Base-by-base conservation (phyloP, 2,797 vertebrate genomes). In the Cossypha dichroa region DNA sequence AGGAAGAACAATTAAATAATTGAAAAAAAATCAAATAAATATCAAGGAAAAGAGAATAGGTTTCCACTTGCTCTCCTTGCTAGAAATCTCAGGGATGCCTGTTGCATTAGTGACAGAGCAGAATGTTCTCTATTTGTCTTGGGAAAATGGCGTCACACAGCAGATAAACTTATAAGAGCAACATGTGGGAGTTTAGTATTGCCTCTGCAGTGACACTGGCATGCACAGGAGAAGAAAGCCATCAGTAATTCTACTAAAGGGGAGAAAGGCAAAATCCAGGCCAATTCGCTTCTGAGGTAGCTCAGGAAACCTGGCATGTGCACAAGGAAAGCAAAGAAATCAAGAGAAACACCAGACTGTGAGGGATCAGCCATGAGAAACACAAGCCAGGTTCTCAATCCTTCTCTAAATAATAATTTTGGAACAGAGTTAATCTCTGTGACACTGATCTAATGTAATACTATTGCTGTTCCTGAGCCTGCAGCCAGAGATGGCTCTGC, bases 291-390 rank as follows among this genome's bases (percentile, higher is more conserved):
- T 87, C 77, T 79, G 54, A 82, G 56, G 80, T 63, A 92, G 64
- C 63, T 76, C 70, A 86, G 66, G 76, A 94, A 92, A 90, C 36
- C 59, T 85, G 74, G 70, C 88, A 96, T 34, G 86, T 72, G 46
- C 40, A 80, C 31, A 64, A 68, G 49, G 62, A 77, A 92, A 91
- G 38, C 3, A 19, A 85, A 73, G 56, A 68, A 91, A 81, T 62
- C n/a, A 58, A 69, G 72, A 85, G 72, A 87, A 92, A 92, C 34
- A 76, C 20, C 58, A 89, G 56, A 46, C 56, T 74, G 56, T 46
- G 72, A 68, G 34, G 73, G 46, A 92, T 92, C 56, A 89, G 59
- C 86, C 83, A 18, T 0, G 2, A 89, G 67, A 94, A 95, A 68
- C n/a, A 69, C 52, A 77, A 76, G 54, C 41, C 78, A 83, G 31